Evolutionary conservation across 2,113 vertebrate species (phyloP).

Genomic region (Drymodes brunneopygia): DNA sequence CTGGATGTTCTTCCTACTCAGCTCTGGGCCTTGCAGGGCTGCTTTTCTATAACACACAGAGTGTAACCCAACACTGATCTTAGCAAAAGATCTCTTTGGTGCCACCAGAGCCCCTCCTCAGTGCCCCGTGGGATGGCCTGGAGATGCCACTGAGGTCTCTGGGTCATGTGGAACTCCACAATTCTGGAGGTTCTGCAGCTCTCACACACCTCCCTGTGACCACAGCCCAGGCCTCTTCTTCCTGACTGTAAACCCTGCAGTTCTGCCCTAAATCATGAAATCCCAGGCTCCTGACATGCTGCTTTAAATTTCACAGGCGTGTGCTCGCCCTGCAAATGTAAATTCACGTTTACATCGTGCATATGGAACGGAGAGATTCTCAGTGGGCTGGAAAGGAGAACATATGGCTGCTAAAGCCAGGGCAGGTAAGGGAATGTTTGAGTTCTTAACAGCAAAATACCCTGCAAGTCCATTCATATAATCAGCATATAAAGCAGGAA

Average conservation of each 20-base stretch:
- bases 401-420: not conserved
- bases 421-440: not conserved
- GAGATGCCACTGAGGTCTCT: not conserved
- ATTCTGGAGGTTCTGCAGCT: not conserved
- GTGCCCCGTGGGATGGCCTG: not conserved
- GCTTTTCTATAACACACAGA: no score
- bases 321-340: not conserved
- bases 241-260: fast-evolving
- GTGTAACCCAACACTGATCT: no score
- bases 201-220: not conserved
- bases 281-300: not conserved
- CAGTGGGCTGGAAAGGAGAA: not conserved
- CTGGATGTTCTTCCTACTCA: no score
- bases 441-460: not conserved
- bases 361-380: not conserved
- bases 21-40: no score
- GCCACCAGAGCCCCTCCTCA: not conserved
- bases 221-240: not conserved
- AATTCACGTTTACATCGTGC: not conserved
- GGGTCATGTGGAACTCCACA: fast-evolving
- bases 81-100: not conserved
- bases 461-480: not conserved
- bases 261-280: not conserved
- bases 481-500: not conserved
- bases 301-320: not conserved